phyloP scores from a whole-genome alignment of 2,797 vertebrate genomes.

The Acipenser oxyrinchus region DNA sequence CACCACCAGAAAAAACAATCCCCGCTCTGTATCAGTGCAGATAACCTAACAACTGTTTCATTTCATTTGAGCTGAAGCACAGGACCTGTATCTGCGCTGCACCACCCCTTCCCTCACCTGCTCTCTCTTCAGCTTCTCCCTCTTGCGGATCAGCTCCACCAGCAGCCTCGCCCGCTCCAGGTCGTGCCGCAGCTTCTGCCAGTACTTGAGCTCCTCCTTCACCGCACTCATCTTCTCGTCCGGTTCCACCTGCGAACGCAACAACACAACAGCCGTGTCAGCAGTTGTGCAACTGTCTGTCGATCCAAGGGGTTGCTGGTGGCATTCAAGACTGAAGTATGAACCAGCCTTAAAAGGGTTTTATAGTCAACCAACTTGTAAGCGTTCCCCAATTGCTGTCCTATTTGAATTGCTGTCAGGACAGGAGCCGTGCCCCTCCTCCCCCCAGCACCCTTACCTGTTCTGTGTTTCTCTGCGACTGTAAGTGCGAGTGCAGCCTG shows the following conservation, averaged over 20 bases:
- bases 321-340: too few relatives aligned
- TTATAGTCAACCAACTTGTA: too few relatives aligned
- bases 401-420: too few relatives aligned
- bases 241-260: slow-evolving; percentile 69
- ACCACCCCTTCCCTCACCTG: slow-evolving; percentile 54
- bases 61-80: background rate
- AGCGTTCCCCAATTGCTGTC: too few relatives aligned
- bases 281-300: too few relatives aligned
- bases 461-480: slow-evolving; percentile 77
- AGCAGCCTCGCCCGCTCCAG: slow-evolving; percentile 86
- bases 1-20: too few relatives aligned
- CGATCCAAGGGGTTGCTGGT: too few relatives aligned
- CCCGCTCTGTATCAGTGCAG: too few relatives aligned
- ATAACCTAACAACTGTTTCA: too few relatives aligned
- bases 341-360: too few relatives aligned
- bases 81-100: background rate
- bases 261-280: too few relatives aligned
- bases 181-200: slow-evolving; percentile 94
- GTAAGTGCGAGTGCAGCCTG: slow-evolving; percentile 84
- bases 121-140: slow-evolving; percentile 81
- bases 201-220: slow-evolving; percentile 91
- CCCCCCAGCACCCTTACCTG: slow-evolving; percentile 61
- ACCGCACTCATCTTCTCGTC: slow-evolving; percentile 84
- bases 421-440: background rate
- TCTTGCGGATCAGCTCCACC: slow-evolving; percentile 87